phyloP scores from a whole-genome alignment of 2,888 invertebrate species.

The Mesorhabditis spiculigera region DNA sequence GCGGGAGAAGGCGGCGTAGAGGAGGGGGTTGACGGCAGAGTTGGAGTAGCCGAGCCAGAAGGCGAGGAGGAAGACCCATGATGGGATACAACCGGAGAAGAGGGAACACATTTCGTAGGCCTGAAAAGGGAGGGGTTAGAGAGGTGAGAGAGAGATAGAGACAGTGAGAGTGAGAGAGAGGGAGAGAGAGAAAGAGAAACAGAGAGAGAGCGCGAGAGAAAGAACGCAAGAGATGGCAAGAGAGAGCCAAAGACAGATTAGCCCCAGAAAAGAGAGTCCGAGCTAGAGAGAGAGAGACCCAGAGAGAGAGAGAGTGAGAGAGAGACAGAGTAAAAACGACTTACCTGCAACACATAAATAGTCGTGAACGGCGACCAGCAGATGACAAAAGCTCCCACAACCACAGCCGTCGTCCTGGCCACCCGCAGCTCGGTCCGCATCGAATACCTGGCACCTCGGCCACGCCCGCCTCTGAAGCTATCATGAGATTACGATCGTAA shows the following conservation, averaged over 20 bases:
- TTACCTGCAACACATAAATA: constrained; percentile 53
- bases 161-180: no score
- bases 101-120: constrained; percentile 41
- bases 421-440: constrained; percentile 49
- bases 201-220: no score
- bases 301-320: no score
- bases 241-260: no score
- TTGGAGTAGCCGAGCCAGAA: constrained; percentile 99
- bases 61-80: constrained; percentile 80
- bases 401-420: constrained; percentile 53
- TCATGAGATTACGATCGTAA: background rate
- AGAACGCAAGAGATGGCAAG: no score
- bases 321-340: background rate
- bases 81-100: constrained; percentile 65
- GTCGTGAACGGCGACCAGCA: constrained; percentile 57
- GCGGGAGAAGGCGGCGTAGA: constrained; percentile 90
- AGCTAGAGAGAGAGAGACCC: no score
- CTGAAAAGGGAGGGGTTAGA: constrained; percentile 9
- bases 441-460: constrained; percentile 6
- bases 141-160: no score
- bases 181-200: no score
- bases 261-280: no score
- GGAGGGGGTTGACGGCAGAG: constrained; percentile 90
- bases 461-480: background rate
- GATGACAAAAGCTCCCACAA: constrained; percentile 52